phyloP scores from a whole-genome alignment of 2,113 vertebrate species.

The Hemibagrus wyckioides region DNA sequence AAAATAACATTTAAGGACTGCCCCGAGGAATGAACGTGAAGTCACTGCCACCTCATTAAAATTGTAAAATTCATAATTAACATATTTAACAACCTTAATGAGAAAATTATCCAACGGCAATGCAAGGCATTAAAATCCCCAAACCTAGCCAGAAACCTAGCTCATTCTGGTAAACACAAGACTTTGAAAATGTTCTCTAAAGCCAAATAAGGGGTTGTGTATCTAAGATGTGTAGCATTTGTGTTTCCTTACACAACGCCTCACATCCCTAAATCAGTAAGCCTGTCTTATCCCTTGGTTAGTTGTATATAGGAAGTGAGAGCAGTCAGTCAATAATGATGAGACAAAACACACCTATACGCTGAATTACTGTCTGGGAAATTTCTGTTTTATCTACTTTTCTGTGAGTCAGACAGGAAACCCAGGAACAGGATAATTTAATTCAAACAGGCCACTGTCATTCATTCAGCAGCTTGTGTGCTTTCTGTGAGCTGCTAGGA shows the following conservation, averaged over 20 bases:
- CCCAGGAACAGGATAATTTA: not conserved
- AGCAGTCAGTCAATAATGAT: not conserved
- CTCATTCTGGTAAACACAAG: not conserved
- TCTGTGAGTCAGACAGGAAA: constrained; percentile 9
- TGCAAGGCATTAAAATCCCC: not conserved
- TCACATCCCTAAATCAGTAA: constrained; percentile 14
- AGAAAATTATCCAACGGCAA: not conserved
- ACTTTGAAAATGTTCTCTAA: not conserved
- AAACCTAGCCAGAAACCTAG: not conserved
- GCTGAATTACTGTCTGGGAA: not conserved
- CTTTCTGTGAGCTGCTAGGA: not conserved
- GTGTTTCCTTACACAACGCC: not conserved
- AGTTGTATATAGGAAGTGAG: not conserved
- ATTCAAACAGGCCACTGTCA: not conserved
- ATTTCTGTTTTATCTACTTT: not conserved
- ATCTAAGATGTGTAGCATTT: not conserved
- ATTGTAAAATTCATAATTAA: not conserved
- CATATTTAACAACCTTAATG: not conserved
- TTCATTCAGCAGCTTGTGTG: not conserved
- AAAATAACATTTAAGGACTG: not conserved
- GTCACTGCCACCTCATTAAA: not conserved
- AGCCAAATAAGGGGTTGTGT: not conserved
- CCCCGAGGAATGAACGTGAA: not conserved
- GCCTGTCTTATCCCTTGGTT: not conserved
- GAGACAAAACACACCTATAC: not conserved